Percentiles rank a stretch among this genome's conserved stretches.
Evolutionary conservation across 2,113 vertebrate species (phyloP).

Genomic region (Tragelaphus strepsiceros): DNA sequence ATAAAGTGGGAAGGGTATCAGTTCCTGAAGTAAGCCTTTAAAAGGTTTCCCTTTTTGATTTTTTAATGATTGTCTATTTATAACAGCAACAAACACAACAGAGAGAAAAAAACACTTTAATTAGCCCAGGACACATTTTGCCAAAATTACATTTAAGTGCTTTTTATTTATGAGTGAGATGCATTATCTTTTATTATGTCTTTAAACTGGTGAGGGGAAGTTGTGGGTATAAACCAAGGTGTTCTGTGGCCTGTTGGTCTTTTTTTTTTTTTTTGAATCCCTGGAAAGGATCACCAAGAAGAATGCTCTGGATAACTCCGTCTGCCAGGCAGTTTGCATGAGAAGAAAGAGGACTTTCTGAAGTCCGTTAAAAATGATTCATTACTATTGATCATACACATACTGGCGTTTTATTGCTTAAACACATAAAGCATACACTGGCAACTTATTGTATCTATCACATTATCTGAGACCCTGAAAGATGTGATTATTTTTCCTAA

Average conservation of each 20-base stretch:
- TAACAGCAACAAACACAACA: slow-evolving; percentile 49
- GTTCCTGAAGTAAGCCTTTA: slow-evolving; percentile 60
- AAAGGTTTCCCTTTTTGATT: slow-evolving; percentile 71
- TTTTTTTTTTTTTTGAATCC: slow-evolving; percentile 29
- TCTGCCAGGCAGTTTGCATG: slow-evolving; percentile 19
- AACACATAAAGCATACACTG: slow-evolving; percentile 34
- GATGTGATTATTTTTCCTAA: slow-evolving; percentile 1
- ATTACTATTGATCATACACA: not conserved
- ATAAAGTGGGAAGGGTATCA: slow-evolving; percentile 69
- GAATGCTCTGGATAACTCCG: slow-evolving; percentile 5
- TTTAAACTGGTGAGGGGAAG: slow-evolving; percentile 28
- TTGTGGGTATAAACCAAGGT: slow-evolving; percentile 64
- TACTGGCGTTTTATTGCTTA: slow-evolving; percentile 47
- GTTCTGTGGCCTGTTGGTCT: slow-evolving; percentile 32
- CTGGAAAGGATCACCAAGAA: slow-evolving; percentile 57
- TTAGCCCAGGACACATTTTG: slow-evolving; percentile 43
- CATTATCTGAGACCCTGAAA: not conserved
- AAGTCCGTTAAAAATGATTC: slow-evolving; percentile 54
- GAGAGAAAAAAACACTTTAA: slow-evolving; percentile 47
- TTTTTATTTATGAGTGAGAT: slow-evolving; percentile 56
- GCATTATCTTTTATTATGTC: slow-evolving; percentile 65
- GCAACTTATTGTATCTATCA: not conserved
- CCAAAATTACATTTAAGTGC: slow-evolving; percentile 67
- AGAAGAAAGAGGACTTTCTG: slow-evolving; percentile 16
- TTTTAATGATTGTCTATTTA: slow-evolving; percentile 67